These are phyloP conservation scores for Tyrophagus putrescentiae DNA, from an alignment of 1,140 invertebrate genomes.

Conservation along the genomic window DNA sequence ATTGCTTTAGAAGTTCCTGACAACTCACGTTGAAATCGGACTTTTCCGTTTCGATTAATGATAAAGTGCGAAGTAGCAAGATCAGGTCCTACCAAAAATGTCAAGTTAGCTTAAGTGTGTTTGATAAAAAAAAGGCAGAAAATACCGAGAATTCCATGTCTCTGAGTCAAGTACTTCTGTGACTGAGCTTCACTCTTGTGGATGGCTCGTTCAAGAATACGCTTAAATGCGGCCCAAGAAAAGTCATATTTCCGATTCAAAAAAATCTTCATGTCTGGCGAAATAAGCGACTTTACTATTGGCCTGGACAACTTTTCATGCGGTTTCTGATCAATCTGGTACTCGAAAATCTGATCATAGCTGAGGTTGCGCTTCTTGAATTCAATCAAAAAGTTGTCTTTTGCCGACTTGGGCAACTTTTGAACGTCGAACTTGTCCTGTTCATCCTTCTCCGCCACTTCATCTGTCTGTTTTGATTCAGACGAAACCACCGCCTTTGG, in stretches of 20 bases:
- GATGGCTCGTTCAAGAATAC: neutral
- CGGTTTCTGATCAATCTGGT: constrained; percentile 5
- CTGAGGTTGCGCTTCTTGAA: neutral
- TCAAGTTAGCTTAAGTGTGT: neutral
- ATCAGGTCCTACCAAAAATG: constrained; percentile 20
- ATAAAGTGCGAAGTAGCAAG: constrained; percentile 21
- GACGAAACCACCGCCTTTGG: no score
- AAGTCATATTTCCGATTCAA: constrained; percentile 16
- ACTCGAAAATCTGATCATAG: constrained; percentile 15
- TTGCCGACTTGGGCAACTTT: neutral
- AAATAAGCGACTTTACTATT: neutral
- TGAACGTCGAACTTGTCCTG: neutral
- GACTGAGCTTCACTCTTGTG: neutral
- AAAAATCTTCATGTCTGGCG: neutral
- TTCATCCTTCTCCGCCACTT: no score
- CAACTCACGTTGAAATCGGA: constrained; percentile 16
- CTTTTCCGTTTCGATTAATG: constrained; percentile 12
- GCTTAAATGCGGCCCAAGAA: neutral
- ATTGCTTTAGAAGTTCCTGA: neutral
- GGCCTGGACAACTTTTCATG: neutral
- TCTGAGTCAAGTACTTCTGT: neutral
- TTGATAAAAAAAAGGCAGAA: neutral
- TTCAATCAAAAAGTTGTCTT: constrained; percentile 10
- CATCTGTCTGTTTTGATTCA: no score
- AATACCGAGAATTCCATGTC: constrained; percentile 17